Evolutionary conservation across 1,140 invertebrate genomes (phyloP), one percentile per base, ranked within the genome.

Genomic region (Grapholita molesta): DNA sequence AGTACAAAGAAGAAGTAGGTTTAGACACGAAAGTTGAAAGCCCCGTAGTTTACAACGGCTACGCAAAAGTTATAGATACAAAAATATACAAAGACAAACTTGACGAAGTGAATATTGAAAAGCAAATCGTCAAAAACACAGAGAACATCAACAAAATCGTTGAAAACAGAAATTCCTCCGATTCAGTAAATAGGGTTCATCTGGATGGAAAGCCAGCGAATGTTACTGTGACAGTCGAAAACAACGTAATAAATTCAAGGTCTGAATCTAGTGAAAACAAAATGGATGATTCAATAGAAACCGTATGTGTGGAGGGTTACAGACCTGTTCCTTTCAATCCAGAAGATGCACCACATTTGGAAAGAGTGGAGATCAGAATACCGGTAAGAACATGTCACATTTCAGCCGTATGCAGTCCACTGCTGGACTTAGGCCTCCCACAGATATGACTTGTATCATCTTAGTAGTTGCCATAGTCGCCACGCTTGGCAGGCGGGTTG

Each of bases 1-100:
- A 88, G 71, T 90, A 90, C 42, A 90, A 89, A 70, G 83, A 88
- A 71, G 73, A 82, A 75, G 79, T 80, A 9, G 80, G 76, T 11
- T 79, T 81, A 6, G 70, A 80, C 23, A 72, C 71, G 0, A 74
- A 77, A 15, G 75, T 68, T 33, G 68, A 73, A 61, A 55, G 48
- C 33, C 21, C 28, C 6, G 25, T 69, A 8, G 28, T 70, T 33
- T 67, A 71, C 12, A 71, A 67, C 18, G 70, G 65, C 7, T 67
- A 67, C 32, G 70, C 61, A 23, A 67, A 71, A 67, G 35, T 66
- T 53, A 35, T 65, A 9, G 18, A 67, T 30, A 67, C 66, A 6
- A 71, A 30, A 71, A 11, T 67, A 12, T 71, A 25, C 52, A 28
- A 61, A 15, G 53, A 65, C 18, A 52, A 18, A 30, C 18, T 48